Conservation (phyloP, 1,140 invertebrate genomes). For the Temnothorax nylanderi region DNA sequence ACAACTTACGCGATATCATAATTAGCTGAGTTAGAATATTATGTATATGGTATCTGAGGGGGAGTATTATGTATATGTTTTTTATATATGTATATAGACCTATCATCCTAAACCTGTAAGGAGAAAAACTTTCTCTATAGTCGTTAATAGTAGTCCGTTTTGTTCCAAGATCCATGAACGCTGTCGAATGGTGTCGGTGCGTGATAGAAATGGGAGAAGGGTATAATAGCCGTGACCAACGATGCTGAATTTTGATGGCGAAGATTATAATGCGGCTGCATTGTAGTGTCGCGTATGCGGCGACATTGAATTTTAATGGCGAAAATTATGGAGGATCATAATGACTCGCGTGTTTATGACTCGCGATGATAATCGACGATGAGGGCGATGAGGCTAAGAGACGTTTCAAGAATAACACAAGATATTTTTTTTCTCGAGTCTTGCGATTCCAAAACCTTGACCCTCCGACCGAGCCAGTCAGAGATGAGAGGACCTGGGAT, state of each 20-base stretch:
- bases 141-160: constrained; percentile 59
- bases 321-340: background rate
- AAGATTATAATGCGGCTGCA: background rate
- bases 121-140: constrained; percentile 51
- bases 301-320: background rate
- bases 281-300: background rate
- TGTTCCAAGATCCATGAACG: constrained; percentile 41
- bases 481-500: background rate
- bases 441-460: background rate
- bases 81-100: constrained; percentile 35
- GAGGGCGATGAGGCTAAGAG: too few species aligned
- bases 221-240: background rate
- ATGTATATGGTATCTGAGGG: constrained; percentile 44
- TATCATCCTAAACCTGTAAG: constrained; percentile 50
- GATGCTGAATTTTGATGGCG: background rate
- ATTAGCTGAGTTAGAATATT: constrained; percentile 47
- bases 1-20: constrained; percentile 60
- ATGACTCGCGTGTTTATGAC: background rate
- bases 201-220: constrained; percentile 8
- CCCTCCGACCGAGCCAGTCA: background rate
- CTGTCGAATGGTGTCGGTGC: constrained; percentile 4
- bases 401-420: background rate
- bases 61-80: background rate
- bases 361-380: background rate
- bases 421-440: background rate